These are phyloP conservation scores for Engraulis encrasicolus DNA, from an alignment of 2,113 vertebrate genomes.

Conservation along the genomic window DNA sequence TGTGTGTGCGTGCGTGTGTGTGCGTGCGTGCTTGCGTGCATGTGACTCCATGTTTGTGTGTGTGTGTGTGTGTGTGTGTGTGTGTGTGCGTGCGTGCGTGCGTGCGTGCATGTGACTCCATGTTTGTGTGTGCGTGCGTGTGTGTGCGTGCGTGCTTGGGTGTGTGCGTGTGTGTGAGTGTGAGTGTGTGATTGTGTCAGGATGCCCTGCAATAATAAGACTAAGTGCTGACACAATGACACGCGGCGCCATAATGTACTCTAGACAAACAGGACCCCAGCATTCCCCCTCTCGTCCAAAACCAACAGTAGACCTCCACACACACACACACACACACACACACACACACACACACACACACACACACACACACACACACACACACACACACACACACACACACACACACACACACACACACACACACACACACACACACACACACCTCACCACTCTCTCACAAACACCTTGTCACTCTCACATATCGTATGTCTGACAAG, in stretches of 20 bases:
- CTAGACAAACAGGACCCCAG: conserved; percentile 5
- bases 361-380: neutral
- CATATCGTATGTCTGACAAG: too few relatives aligned
- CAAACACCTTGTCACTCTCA: too few relatives aligned
- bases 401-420: neutral
- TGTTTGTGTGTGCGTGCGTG: neutral
- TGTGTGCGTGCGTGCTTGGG: neutral
- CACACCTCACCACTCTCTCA: too few relatives aligned
- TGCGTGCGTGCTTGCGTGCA: neutral
- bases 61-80: neutral
- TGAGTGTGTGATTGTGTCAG: neutral
- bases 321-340: neutral
- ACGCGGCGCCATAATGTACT: neutral
- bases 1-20: neutral
- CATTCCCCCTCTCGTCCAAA: conserved; percentile 6
- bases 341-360: neutral
- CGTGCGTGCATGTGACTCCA: neutral
- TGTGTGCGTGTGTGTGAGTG: neutral
- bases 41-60: conserved; percentile 1
- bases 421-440: too few relatives aligned
- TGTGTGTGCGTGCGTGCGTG: neutral
- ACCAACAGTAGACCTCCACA: neutral
- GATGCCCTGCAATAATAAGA: conserved; percentile 24
- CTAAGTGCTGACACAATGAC: conserved; percentile 22
- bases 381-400: neutral